Conservation (phyloP, 2,888 invertebrate species). For the Tiliacea citrago region DNA sequence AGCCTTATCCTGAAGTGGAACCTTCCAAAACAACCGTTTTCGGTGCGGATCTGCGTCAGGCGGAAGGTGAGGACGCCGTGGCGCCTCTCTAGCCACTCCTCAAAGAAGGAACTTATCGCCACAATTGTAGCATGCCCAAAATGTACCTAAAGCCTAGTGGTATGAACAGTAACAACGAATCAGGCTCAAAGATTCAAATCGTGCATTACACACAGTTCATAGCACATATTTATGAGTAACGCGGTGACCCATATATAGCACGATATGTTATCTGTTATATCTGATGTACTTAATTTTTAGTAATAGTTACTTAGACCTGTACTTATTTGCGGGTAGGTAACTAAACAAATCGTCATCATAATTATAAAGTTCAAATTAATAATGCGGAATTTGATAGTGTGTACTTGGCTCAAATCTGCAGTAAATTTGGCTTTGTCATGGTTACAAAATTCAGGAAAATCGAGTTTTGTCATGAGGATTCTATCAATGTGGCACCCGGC, state of each 20-base stretch:
- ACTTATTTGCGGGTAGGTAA: constrained; percentile 3
- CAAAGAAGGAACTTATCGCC: no score
- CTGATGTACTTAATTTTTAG: constrained; percentile 25
- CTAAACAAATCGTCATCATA: background rate
- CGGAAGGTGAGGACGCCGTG: no score
- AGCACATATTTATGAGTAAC: constrained; percentile 43
- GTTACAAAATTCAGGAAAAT: background rate
- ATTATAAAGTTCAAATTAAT: background rate
- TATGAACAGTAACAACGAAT: constrained; percentile 28
- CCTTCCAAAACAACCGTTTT: no score
- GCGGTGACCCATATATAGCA: constrained; percentile 34
- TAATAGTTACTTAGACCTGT: constrained; percentile 9
- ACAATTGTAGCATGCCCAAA: no score
- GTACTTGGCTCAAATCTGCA: background rate
- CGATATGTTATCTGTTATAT: constrained; percentile 42
- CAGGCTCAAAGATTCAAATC: constrained; percentile 44
- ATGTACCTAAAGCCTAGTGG: background rate
- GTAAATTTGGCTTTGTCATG: no score
- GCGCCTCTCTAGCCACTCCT: no score
- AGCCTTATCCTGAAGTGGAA: no score
- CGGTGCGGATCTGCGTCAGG: no score
- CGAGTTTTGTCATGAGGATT: background rate
- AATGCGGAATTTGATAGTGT: background rate
- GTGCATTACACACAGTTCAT: constrained; percentile 33
- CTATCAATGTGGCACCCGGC: no score